Evolutionary conservation across 2,797 vertebrate species (phyloP), one percentile per base, ranked within the genome.

Genomic region (Hypotaenidia okinawae): DNA sequence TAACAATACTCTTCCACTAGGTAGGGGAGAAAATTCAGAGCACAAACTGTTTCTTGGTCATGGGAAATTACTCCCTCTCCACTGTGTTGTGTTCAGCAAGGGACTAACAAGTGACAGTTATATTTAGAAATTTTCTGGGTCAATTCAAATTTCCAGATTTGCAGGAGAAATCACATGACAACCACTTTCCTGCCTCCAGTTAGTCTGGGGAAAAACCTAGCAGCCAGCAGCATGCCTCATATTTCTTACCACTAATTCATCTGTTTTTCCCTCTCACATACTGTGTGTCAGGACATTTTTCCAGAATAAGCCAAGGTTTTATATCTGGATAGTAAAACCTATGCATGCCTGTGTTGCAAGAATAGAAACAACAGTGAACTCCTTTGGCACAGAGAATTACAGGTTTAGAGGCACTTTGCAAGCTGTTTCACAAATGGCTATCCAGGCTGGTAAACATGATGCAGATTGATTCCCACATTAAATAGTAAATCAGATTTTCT

Each of bases 211-310:
- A 49, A n/a, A 76, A 76, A 39, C 15, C 28, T 32, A 39, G 10
- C 22, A 39, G 22, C 10, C 51, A n/a, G 22, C 5, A 62, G 51
- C 24, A 52, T 16, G 14, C 13, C 25, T 52, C 25, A 39, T 13
- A 11, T 39, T 39, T 39, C 45, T n/a, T 62, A 24, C 10, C 6
- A 18, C n/a, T 47, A 22, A 33, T 35, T 12, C 0, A 1, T 45
- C 24, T 37, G 9, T 52, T 52, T 52, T 52, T 49, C 27, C 30
- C 9, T 25, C 33, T 6, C 45, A 61, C 16, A 14, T 12, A 30
- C 18, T 16, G 3, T 75, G 22, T 23, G 22, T 75, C n/a, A 32
- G 9, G 9, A 32, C 9, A 7, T 37, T 32, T 49, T 75, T 49
- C 43, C 27, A 37, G 27, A 32, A 49, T 32, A 62, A 32, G 33